Evolutionary conservation across 2,113 vertebrate genomes (phyloP), one percentile per base, ranked within the genome.

Genomic region (Heliornis fulica): DNA sequence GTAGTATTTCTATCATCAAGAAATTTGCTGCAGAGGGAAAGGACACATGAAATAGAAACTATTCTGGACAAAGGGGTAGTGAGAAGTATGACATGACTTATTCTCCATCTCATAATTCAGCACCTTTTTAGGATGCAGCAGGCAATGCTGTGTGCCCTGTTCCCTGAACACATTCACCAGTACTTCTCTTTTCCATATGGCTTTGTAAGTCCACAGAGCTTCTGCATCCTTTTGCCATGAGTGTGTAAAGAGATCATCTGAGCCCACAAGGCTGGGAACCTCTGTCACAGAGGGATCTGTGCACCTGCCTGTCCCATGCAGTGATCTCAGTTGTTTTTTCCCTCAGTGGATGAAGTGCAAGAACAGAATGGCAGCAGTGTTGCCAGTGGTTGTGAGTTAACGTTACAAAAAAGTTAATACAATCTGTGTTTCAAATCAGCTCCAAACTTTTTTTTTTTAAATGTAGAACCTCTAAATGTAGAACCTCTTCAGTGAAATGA

Each of bases 21-120:
- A 90, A 91, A 87, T 87, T 92, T 89, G 36, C 57, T 60, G 20
- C 2, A 15, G 43, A 80, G 59, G 50, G 86, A 75, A 70, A 74
- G 48, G n/a, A 89, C 74, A 40, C 76, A 87, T 48, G 82, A 94
- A 83, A 76, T 74, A 94, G 75, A 83, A 94, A 89, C 40, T 75
- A 36, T 80, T 80, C 76, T 77, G 63, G 63, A 61, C 40, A 86
- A 96, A 79, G 50, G 23, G 68, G 36, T 71, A 78, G 70, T 1
- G 2, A 83, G 57, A 80, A 83, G 20, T 64, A 41, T 59, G 56
- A 43, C 50, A n/a, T 41, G 56, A 87, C 29, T 74, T 79, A 80
- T 91, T 94, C 40, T 80, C 69, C 46, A 19, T 36, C 71, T 88
- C 68, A 43, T 80, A 90, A 89, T 91, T 96, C 75, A 83, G 22